Conservation (phyloP, 1,140 invertebrate species). For the Campodea augens region DNA sequence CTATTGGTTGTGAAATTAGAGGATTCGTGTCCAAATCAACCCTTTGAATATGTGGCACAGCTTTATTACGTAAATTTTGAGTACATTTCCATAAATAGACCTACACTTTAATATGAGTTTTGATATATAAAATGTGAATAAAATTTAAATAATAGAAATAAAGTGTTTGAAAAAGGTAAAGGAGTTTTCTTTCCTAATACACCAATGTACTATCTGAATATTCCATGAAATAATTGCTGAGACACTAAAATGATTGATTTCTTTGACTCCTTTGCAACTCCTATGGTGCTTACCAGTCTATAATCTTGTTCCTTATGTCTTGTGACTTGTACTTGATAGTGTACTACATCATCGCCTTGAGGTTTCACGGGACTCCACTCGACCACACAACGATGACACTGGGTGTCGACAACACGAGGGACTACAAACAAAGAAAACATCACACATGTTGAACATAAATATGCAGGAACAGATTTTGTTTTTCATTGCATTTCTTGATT, state of each 20-base stretch:
- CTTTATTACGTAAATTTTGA: constrained; percentile 2
- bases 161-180: not conserved
- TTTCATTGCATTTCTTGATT: too few species aligned
- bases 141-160: not conserved
- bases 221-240: not conserved
- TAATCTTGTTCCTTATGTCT: constrained; percentile 37
- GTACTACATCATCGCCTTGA: constrained; percentile 36
- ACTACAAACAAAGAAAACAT: too few species aligned
- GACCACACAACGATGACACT: constrained; percentile 25
- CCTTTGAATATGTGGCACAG: not conserved
- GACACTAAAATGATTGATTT: not conserved
- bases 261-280: too few species aligned
- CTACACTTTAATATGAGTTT: not conserved
- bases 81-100: not conserved
- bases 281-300: constrained; percentile 28
- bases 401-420: too few species aligned
- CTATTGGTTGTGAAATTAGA: too few species aligned
- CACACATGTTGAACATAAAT: too few species aligned
- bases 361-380: constrained; percentile 32
- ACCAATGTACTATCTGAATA: not conserved
- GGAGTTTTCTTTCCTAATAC: not conserved
- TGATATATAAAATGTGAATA: not conserved
- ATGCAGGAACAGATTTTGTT: too few species aligned
- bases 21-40: too few species aligned
- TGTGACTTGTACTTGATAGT: constrained; percentile 43